Base-by-base conservation (phyloP, 2,113 vertebrate genomes). In the Platycercus adscitus region DNA sequence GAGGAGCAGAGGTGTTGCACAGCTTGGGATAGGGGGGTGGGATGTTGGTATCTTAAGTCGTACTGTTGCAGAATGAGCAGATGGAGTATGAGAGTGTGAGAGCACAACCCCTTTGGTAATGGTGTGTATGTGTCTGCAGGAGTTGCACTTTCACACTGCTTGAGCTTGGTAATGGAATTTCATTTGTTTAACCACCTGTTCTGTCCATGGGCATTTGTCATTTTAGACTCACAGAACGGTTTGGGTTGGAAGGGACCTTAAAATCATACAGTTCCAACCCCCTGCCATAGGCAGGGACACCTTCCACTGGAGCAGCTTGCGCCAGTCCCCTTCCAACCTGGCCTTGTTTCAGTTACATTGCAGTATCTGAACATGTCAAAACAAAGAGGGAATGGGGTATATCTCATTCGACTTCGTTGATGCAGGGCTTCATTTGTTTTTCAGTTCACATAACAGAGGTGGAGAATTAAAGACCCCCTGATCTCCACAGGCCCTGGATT, bases 51-150 rank as follows among this genome's bases (percentile, higher is more conserved):
- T 39, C 60, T 94, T 71, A 71, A 88, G 73, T 82, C 8, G 1
- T 35, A 58, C 31, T 25, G 29, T 61, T 50, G 61, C 65, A 58
- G 90, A 89, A 24, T 65, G 89, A 86, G 87, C 83, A 96, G 91
- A 58, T 95, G 92, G 95, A 94, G 84, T 37, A 9, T 56, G 65
- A 68, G 88, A 92, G 84, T 86, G 43, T 35, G n/a, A n/a, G 55
- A 24, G 33, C 65, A 47, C 52, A 93, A 61, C 35, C 10, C 10
- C 7, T 13, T 24, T 7, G 47, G 61, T 26, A 8, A 0, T 2
- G 25, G 35, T 11, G 2, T 29, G 43, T 52, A 2, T 14, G 60
- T 84, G 60, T 37, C 69, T 93, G 73, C 35, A 13, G 21, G 2
- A 47, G 24, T 3, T 58, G 19, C 4, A 0, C 39, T 81, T 66